A percentile compares a stretch with the other conserved stretches of the same genome.
Conservation (phyloP, 2,888 invertebrate genomes). For the Lepidocyrtoides sp. region DNA sequence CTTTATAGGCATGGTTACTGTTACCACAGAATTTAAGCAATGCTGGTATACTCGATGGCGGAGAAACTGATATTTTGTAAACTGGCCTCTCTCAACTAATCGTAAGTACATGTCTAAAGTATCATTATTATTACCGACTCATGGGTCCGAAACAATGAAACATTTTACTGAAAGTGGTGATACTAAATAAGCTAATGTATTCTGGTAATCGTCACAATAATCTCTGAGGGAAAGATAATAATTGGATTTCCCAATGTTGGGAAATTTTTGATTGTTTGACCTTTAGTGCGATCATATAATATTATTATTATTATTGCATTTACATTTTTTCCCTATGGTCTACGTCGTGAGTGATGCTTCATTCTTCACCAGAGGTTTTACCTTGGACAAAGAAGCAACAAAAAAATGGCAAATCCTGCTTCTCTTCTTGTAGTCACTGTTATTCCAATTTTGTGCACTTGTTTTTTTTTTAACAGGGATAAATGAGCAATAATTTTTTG, state of each 20-base stretch:
- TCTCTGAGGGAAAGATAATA: conserved; percentile 10
- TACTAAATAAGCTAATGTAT: conserved; percentile 20
- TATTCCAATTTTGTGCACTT: background rate
- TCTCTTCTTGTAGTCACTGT: background rate
- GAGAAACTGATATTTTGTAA: too few species aligned
- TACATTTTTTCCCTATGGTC: background rate
- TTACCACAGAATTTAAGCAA: too few species aligned
- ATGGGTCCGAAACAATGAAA: background rate
- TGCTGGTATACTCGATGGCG: too few species aligned
- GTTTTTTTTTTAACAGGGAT: background rate
- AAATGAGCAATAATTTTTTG: conserved; percentile 7
- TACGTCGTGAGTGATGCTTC: conserved; percentile 9
- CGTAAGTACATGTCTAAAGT: too few species aligned
- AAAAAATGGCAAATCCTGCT: background rate
- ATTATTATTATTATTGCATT: background rate
- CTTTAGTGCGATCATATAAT: background rate
- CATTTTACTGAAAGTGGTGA: background rate
- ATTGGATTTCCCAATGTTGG: conserved; percentile 72
- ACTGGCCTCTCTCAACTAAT: too few species aligned
- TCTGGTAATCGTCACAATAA: conserved; percentile 41
- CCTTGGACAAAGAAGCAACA: background rate
- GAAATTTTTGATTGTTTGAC: conserved; percentile 53
- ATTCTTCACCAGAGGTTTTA: background rate
- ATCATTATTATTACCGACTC: too few species aligned
- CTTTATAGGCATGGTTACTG: too few species aligned